These are phyloP conservation scores for Eupithecia centaureata DNA, from an alignment of 2,888 invertebrate genomes.

Conservation along the genomic window DNA sequence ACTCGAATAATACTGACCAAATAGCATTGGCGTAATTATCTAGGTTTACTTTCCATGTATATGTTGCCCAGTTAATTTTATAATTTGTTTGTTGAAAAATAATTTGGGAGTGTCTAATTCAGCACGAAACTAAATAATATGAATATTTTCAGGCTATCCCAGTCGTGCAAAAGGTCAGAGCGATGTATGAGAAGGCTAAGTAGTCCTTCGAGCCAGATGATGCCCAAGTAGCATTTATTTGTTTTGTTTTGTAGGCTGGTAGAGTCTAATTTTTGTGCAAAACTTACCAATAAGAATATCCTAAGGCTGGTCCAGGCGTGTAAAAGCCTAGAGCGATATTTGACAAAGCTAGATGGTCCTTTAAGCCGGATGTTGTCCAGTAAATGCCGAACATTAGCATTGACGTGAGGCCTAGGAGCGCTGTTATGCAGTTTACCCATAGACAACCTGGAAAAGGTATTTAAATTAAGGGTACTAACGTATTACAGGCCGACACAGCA, in stretches of 20 bases:
- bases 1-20: too few relatives aligned
- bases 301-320: conserved; percentile 54
- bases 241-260: neutral
- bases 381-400: conserved; percentile 74
- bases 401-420: conserved; percentile 53
- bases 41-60: too few relatives aligned
- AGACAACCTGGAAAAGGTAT: conserved; percentile 63
- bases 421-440: conserved; percentile 62
- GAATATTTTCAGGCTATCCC: conserved; percentile 66
- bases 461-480: too few relatives aligned
- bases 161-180: conserved; percentile 53
- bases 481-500: too few relatives aligned
- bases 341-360: conserved; percentile 67
- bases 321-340: conserved; percentile 63
- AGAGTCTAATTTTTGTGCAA: neutral
- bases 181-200: conserved; percentile 52
- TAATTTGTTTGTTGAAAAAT: neutral
- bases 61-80: too few relatives aligned
- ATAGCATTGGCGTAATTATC: too few relatives aligned
- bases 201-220: neutral
- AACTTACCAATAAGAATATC: conserved; percentile 76
- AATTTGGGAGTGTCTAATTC: neutral
- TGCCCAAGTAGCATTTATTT: neutral
- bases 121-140: conserved; percentile 67
- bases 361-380: conserved; percentile 65